Percentiles rank a stretch among this genome's conserved stretches.
phyloP scores from a whole-genome alignment of 2,113 vertebrate species.

The Myotis lucifugus region DNA sequence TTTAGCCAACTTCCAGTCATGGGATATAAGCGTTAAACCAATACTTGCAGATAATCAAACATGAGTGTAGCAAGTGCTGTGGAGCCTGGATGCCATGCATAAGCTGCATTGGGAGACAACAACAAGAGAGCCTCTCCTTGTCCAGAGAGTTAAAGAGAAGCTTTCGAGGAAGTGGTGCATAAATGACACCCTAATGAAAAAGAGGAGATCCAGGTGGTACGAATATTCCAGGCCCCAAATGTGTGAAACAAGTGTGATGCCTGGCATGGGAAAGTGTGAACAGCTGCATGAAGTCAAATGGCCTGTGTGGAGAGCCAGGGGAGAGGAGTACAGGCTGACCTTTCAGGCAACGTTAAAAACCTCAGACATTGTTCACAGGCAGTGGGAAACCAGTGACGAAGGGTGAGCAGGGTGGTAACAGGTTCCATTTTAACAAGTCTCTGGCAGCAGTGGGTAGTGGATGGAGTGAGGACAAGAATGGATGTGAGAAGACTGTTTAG shows the following conservation, averaged over 20 bases:
- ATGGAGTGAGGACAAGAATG: neutral
- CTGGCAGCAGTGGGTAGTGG: neutral
- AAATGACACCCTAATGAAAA: neutral
- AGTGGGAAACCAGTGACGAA: neutral
- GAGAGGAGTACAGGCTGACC: neutral
- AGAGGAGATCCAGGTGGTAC: neutral
- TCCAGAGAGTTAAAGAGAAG: neutral
- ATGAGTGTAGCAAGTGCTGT: too few species aligned
- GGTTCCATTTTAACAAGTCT: neutral
- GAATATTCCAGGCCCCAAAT: neutral
- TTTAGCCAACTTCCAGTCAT: neutral
- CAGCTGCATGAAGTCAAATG: neutral
- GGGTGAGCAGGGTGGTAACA: neutral
- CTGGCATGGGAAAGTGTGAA: neutral
- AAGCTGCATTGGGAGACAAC: neutral
- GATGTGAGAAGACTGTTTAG: neutral
- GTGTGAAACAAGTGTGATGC: neutral
- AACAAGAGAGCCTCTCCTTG: neutral
- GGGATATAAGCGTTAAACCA: neutral
- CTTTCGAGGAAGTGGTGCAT: neutral
- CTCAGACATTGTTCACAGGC: neutral
- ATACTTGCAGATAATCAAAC: neutral
- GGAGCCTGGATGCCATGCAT: accelerated
- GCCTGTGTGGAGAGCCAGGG: neutral
- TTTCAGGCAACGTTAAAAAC: neutral